These are phyloP conservation scores for Ibidorhyncha struthersii DNA, from an alignment of 2,113 vertebrate genomes.

Conservation along the genomic window DNA sequence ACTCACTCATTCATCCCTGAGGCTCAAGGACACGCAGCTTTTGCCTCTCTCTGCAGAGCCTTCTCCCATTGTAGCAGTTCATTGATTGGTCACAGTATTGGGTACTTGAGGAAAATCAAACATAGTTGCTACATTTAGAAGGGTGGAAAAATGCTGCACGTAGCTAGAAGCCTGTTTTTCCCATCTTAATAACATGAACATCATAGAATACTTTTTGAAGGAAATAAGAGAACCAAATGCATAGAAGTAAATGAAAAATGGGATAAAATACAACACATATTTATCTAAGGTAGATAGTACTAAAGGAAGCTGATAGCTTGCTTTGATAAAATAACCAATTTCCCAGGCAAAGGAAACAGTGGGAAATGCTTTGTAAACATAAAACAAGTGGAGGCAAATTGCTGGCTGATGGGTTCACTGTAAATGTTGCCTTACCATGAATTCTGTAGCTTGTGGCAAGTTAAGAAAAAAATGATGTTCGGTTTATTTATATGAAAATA, in stretches of 20 bases:
- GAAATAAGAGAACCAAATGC: slow-evolving; percentile 4
- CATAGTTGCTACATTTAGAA: background rate
- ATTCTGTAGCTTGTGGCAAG: background rate
- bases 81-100: background rate
- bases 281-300: slow-evolving; percentile 26
- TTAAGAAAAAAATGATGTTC: background rate
- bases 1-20: background rate
- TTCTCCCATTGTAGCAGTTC: background rate
- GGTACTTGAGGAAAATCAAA: background rate
- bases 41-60: background rate
- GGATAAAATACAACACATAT: background rate
- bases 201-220: background rate
- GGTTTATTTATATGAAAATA: background rate
- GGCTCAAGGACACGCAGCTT: background rate
- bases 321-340: slow-evolving; percentile 42
- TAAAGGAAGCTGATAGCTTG: slow-evolving; percentile 19
- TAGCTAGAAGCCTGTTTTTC: background rate
- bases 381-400: slow-evolving; percentile 31
- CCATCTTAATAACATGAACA: background rate
- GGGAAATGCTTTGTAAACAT: slow-evolving; percentile 20
- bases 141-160: accelerated
- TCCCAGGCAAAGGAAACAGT: slow-evolving; percentile 23
- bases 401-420: background rate
- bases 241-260: slow-evolving; percentile 17
- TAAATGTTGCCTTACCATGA: background rate